phyloP scores from a whole-genome alignment of 1,140 invertebrate species.

The Apis florea region DNA sequence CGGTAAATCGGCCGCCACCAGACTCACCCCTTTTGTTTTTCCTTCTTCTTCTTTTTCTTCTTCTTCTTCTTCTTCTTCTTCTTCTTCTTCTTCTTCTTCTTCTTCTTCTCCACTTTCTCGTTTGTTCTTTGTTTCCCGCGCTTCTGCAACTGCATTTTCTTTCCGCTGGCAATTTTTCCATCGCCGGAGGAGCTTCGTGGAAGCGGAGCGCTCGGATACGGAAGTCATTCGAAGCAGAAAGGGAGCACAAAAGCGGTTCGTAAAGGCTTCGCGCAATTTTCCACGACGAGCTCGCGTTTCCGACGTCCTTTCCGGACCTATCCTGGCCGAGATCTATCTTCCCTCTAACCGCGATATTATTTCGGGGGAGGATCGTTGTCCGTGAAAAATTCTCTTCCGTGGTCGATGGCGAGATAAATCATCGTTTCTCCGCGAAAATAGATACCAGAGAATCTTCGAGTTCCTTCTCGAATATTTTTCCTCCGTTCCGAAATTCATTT shows the following conservation, averaged over 20 bases:
- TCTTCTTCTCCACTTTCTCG: neutral
- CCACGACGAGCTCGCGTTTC: slow-evolving; percentile 42
- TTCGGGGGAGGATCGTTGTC: neutral
- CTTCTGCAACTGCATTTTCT: slow-evolving; percentile 25
- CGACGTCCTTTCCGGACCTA: slow-evolving; percentile 32
- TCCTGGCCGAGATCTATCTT: neutral
- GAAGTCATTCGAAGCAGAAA: slow-evolving; percentile 59
- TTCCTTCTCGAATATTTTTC: too few species aligned
- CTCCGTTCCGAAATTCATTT: too few species aligned
- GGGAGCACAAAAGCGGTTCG: slow-evolving; percentile 47
- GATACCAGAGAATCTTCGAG: too few species aligned
- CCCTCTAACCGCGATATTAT: neutral
- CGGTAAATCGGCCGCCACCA: slow-evolving; percentile 66
- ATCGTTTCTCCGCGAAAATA: too few species aligned
- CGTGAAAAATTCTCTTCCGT: neutral
- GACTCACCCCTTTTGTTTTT: neutral
- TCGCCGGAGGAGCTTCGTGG: neutral
- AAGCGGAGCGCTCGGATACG: slow-evolving; percentile 51
- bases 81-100: neutral
- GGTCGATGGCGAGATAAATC: neutral
- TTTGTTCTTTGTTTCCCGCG: slow-evolving; percentile 27
- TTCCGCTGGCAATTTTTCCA: slow-evolving; percentile 39
- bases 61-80: neutral
- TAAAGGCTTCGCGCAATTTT: slow-evolving; percentile 54
- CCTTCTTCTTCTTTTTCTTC: neutral